A percentile compares a stretch with the other conserved stretches of the same genome.
phyloP scores from a whole-genome alignment of 2,797 vertebrate species.

The Tolypeutes matacus region DNA sequence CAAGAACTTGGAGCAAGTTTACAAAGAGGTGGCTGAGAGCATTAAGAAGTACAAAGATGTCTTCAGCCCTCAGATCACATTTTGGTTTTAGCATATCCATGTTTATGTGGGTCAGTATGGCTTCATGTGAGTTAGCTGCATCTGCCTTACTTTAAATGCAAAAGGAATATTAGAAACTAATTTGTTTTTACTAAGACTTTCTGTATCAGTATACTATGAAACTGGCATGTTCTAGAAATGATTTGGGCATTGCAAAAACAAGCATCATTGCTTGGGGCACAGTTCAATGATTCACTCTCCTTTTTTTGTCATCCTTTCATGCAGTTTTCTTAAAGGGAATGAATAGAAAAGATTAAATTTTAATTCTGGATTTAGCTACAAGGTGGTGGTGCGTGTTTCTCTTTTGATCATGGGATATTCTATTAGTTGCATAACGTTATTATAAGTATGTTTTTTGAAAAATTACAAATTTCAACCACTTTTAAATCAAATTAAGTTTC shows the following conservation, averaged over 20 bases:
- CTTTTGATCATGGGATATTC: background rate
- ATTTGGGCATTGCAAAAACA: slow-evolving; percentile 35
- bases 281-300: background rate
- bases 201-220: slow-evolving; percentile 29
- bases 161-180: background rate
- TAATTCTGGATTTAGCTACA: background rate
- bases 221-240: slow-evolving; percentile 70
- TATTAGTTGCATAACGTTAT: background rate
- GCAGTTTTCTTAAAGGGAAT: background rate
- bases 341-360: background rate
- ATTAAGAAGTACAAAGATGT: background rate
- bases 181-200: slow-evolving; percentile 69
- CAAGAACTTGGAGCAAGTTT: no score
- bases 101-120: background rate
- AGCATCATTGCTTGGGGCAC: background rate
- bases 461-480: background rate
- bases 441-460: background rate
- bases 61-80: no score
- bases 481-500: slow-evolving; percentile 10
- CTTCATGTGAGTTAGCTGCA: background rate
- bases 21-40: background rate
- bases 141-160: background rate
- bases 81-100: background rate
- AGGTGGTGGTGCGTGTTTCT: background rate
- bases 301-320: background rate